Evolutionary conservation across 2,888 invertebrate species (phyloP).

Genomic region (Hypomecis atomaria): DNA sequence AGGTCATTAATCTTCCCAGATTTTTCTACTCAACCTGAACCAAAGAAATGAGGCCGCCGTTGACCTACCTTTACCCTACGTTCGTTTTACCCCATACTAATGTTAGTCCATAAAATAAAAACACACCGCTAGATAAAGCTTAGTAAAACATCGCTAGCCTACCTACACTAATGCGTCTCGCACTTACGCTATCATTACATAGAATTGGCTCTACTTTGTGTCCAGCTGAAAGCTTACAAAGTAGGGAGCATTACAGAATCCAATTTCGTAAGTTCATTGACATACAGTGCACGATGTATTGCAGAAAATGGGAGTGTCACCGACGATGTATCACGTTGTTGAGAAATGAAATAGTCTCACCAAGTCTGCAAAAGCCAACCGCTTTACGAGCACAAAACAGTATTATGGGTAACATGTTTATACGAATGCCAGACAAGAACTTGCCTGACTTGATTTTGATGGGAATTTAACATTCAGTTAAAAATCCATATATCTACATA

Average conservation of each 20-base stretch:
- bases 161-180: conserved; percentile 27
- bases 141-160: conserved; percentile 16
- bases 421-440: background rate
- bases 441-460: conserved; percentile 2
- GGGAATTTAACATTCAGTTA: background rate
- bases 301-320: conserved; percentile 38
- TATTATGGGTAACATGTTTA: conserved; percentile 1
- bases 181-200: conserved; percentile 30
- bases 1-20: too few relatives aligned
- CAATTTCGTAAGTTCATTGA: conserved; percentile 41
- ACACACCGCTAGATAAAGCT: background rate
- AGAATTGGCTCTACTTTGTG: conserved; percentile 31
- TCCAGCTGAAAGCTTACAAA: conserved; percentile 31
- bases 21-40: too few relatives aligned
- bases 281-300: conserved; percentile 41
- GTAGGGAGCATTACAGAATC: conserved; percentile 32
- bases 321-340: conserved; percentile 39
- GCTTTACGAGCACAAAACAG: conserved; percentile 6
- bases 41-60: background rate
- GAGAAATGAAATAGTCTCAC: conserved; percentile 28
- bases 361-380: conserved; percentile 9
- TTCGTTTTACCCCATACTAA: too few relatives aligned
- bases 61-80: background rate
- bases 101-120: background rate
- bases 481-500: too few relatives aligned